Base-by-base conservation (phyloP, 30 jellyfish, hydroid and myxozoan species). In the Morbakka virulenta region DNA sequence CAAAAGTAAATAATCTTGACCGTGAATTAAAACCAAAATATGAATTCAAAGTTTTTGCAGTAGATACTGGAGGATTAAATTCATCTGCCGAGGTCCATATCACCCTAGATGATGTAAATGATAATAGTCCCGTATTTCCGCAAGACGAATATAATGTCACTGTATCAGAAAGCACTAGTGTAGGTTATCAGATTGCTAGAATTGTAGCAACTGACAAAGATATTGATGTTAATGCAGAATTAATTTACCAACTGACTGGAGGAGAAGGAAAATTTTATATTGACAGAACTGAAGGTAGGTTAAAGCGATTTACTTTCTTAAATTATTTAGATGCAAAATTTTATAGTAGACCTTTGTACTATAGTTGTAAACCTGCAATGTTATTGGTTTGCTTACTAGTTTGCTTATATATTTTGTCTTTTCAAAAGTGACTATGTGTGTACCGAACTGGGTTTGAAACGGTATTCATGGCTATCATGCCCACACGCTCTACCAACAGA, bases 31-130 rank as follows among this genome's bases (percentile, higher is more conserved):
- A 22, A 28, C 24, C 71, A 21, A 28, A 35, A 23, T 84, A 2
- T 34, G 36, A 84, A 47, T 64, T 84, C 23, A 84, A 21, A 25
- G 50, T 84, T 23, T 35, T 68, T 2, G 80, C 65, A 28, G 28
- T 23, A 28, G 95, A 84, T 48, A 73, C n/a, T 20, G 86, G 64
- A 29, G 84, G 84, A 69, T 84, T 69, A 30, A 50, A 67, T 63
- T 65, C 92, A 21, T 57, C 32, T 22, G 82, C 88, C 14, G 52
- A 61, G 32, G 79, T 91, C 32, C 65, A 67, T 13, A 75, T 91
- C 25, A 66, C 31, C 28, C 57, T 91, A 22, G 86, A 67, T 51
- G 98, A 91, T 50, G 93, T 76, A 41, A 91, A 91, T 68, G 98
- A 91, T 67, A 84, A 91, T 64, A n/a, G 69, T 17, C 98, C 98